Conservation (phyloP, 2,113 vertebrate genomes). For the Echinops telfairi region DNA sequence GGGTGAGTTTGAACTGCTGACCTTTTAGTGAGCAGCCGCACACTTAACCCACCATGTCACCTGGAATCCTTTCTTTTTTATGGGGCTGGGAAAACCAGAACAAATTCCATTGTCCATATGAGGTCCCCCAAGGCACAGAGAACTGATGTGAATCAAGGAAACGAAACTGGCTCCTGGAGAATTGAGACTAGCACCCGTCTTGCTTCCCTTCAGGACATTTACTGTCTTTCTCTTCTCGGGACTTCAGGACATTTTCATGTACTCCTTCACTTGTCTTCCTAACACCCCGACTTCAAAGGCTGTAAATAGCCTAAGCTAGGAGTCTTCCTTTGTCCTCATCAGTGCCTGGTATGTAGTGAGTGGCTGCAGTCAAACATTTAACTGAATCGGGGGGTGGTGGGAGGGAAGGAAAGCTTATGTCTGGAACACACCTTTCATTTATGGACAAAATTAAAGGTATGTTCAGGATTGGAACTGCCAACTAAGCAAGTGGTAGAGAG, state of each 20-base stretch:
- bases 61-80: neutral
- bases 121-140: neutral
- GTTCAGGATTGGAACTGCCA: conserved; percentile 3
- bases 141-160: neutral
- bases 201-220: conserved; percentile 49
- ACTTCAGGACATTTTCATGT: neutral
- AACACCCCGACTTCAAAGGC: conserved; percentile 26
- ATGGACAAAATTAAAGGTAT: conserved; percentile 17
- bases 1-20: too few species aligned
- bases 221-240: too few species aligned
- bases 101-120: conserved; percentile 28
- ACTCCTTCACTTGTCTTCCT: neutral
- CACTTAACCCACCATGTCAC: too few species aligned
- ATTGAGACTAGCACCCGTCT: neutral
- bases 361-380: conserved; percentile 21
- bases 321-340: conserved; percentile 5
- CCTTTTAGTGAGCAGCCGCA: too few species aligned
- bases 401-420: conserved; percentile 2
- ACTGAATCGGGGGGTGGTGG: neutral
- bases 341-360: neutral
- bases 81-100: conserved; percentile 55
- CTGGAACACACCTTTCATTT: conserved; percentile 35
- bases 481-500: neutral
- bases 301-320: neutral
- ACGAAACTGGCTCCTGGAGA: neutral